Conservation (phyloP, 2,888 invertebrate species). For the Papilio elwesi region DNA sequence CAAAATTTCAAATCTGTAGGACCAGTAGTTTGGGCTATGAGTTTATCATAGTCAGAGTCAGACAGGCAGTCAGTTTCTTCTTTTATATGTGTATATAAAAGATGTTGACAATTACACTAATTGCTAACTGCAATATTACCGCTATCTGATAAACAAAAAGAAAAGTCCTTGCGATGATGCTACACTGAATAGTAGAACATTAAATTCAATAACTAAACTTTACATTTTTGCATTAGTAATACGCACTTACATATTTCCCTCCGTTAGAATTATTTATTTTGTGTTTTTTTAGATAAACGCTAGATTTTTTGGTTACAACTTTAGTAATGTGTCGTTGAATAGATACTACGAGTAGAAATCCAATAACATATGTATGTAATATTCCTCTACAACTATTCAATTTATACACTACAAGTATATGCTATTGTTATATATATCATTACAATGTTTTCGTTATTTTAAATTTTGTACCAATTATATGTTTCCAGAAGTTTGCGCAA, state of each 20-base stretch:
- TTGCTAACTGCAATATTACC: no score
- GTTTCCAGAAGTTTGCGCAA: slow-evolving; percentile 75
- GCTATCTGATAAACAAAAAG: no score
- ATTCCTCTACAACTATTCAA: slow-evolving; percentile 44
- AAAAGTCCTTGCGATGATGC: background rate
- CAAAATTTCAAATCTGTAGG: no score
- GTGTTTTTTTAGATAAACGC: slow-evolving; percentile 22
- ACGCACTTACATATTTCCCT: background rate
- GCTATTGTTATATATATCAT: background rate
- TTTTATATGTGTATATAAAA: no score
- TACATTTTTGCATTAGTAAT: background rate
- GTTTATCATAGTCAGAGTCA: no score
- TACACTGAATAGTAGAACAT: background rate
- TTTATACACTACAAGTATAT: background rate
- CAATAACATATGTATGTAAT: slow-evolving; percentile 48
- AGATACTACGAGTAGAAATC: slow-evolving; percentile 22
- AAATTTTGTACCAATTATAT: slow-evolving; percentile 14
- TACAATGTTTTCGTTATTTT: no score
- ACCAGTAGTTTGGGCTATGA: no score
- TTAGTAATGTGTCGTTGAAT: slow-evolving; percentile 46
- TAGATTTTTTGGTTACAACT: slow-evolving; percentile 37
- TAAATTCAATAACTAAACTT: background rate
- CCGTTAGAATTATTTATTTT: slow-evolving; percentile 36
- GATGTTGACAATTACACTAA: no score
- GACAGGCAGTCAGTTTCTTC: no score